Conservation (phyloP, 2,797 vertebrate species). For the Sebastes matsubarae region DNA sequence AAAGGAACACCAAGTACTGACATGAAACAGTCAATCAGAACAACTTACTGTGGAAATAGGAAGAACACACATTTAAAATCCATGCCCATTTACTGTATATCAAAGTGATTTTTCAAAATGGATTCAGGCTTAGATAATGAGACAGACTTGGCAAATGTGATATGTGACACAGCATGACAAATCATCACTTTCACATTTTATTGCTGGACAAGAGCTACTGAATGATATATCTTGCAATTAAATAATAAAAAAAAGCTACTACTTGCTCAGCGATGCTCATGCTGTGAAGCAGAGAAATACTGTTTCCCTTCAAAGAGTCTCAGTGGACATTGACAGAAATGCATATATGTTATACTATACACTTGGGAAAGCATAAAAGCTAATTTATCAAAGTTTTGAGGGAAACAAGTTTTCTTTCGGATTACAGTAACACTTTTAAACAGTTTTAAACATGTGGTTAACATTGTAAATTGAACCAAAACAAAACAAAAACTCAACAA, state of each 20-base stretch:
- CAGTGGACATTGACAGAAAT: background rate
- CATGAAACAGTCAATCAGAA: background rate
- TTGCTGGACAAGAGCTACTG: constrained; percentile 13
- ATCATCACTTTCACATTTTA: constrained; percentile 33
- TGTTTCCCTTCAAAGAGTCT: background rate
- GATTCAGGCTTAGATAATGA: constrained; percentile 20
- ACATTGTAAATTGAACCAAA: too few relatives aligned
- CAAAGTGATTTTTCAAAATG: constrained; percentile 32
- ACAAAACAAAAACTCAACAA: too few relatives aligned
- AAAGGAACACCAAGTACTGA: constrained; percentile 8
- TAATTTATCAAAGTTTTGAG: background rate
- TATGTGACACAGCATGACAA: constrained; percentile 17
- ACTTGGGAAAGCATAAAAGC: background rate
- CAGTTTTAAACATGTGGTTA: background rate
- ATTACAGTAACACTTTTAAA: too few relatives aligned
- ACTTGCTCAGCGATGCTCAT: background rate
- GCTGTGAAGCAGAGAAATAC: background rate
- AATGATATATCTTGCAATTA: constrained; percentile 16
- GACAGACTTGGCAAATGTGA: constrained; percentile 21
- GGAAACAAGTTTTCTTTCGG: background rate
- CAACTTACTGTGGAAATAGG: background rate
- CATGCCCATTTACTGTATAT: background rate
- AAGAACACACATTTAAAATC: constrained; percentile 4
- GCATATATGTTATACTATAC: background rate
- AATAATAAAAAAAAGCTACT: background rate